Conservation (phyloP, 2,113 vertebrate species). For the Corythoichthys haematopterus region DNA sequence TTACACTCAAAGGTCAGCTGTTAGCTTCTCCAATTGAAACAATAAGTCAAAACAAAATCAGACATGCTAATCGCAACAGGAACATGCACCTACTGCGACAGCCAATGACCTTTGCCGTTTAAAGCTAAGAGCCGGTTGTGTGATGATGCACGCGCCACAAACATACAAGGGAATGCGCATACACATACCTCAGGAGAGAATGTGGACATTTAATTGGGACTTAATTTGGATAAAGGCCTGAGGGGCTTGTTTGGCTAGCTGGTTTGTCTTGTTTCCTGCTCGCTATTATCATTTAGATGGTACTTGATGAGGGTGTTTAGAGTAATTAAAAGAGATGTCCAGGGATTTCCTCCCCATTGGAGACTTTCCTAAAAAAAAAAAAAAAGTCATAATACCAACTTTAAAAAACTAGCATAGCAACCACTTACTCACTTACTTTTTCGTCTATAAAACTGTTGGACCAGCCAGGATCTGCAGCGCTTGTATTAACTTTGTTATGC, state of each 20-base stretch:
- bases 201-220: conserved; percentile 61
- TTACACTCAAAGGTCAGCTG: conserved; percentile 56
- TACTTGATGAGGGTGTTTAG: conserved; percentile 62
- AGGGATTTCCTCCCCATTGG: conserved; percentile 60
- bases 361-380: conserved; percentile 58
- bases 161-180: conserved; percentile 18
- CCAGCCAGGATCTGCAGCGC: not conserved
- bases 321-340: conserved; percentile 70
- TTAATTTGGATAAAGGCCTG: conserved; percentile 63
- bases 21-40: conserved; percentile 39
- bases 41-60: conserved; percentile 65
- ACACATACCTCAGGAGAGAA: conserved; percentile 41
- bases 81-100: conserved; percentile 52
- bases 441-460: not conserved
- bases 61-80: conserved; percentile 52
- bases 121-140: conserved; percentile 51
- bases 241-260: conserved; percentile 53
- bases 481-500: not conserved
- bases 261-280: conserved; percentile 51
- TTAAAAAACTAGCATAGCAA: not conserved
- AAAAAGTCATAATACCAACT: not conserved
- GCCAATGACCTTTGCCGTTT: conserved; percentile 64
- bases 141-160: conserved; percentile 26
- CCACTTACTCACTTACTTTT: not conserved
- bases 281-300: conserved; percentile 64